Conservation (phyloP, 2,888 invertebrate species). For the Andrena praecox region DNA sequence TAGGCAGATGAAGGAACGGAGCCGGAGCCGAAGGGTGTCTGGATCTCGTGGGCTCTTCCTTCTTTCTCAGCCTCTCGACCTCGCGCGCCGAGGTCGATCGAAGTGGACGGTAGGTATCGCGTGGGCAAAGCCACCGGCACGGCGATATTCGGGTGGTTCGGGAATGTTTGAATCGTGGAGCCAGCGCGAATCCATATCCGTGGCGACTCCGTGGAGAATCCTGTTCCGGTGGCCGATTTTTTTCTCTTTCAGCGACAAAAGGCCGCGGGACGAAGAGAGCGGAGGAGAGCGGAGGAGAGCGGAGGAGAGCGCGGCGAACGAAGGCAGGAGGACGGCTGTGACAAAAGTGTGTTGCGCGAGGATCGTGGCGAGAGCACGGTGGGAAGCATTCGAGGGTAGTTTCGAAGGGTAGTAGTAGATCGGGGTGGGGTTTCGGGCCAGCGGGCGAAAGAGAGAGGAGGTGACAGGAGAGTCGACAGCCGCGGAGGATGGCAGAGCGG, state of each 20-base stretch:
- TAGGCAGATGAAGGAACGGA: slow-evolving; percentile 18
- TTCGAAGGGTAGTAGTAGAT: slow-evolving; percentile 36
- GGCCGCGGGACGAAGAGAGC: background rate
- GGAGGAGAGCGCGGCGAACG: background rate
- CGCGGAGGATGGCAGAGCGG: slow-evolving; percentile 11
- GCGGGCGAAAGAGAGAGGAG: background rate
- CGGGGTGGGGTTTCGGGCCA: slow-evolving; percentile 45
- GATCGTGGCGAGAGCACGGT: slow-evolving; percentile 25
- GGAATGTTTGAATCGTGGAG: slow-evolving; percentile 6
- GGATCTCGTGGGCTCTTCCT: slow-evolving; percentile 49
- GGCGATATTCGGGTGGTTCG: slow-evolving; percentile 58
- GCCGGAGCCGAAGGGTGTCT: slow-evolving; percentile 40
- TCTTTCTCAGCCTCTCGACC: slow-evolving; percentile 64
- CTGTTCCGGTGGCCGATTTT: slow-evolving; percentile 3
- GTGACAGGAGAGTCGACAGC: slow-evolving; percentile 19
- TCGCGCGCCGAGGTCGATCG: slow-evolving; percentile 54
- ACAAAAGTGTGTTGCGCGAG: slow-evolving; percentile 38
- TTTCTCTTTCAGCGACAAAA: background rate
- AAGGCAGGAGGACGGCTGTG: slow-evolving; percentile 10
- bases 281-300: too few relatives aligned
- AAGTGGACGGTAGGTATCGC: slow-evolving; percentile 45
- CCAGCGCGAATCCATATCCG: slow-evolving; percentile 21
- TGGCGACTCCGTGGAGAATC: slow-evolving; percentile 27
- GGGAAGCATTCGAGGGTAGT: slow-evolving; percentile 54
- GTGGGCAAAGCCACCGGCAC: slow-evolving; percentile 14